Percentiles rank a stretch among this genome's conserved stretches.
Conservation (phyloP, 2,888 invertebrate species). For the Phyllotreta cruciferae region DNA sequence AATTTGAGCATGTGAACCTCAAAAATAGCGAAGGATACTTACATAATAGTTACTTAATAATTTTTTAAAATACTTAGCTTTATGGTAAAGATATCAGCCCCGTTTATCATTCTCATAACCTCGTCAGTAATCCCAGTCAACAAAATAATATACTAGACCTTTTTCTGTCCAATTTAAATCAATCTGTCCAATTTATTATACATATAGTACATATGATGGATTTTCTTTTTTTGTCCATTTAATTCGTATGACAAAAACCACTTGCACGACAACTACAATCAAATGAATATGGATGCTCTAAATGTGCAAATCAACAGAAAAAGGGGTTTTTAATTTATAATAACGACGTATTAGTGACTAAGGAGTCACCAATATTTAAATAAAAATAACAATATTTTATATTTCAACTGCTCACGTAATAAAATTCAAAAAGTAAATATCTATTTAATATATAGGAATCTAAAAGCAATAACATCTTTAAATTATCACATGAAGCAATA, state of each 20-base stretch:
- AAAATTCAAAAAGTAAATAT: not conserved
- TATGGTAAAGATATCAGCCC: conserved; percentile 12
- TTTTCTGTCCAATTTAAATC: conserved; percentile 53
- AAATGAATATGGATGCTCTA: conserved; percentile 23
- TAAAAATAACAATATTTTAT: conserved; percentile 3
- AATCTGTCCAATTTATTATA: conserved; percentile 53
- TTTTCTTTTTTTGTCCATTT: conserved; percentile 31
- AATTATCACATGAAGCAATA: conserved; percentile 11
- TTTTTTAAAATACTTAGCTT: not conserved
- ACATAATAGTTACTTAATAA: too few relatives aligned
- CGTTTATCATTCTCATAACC: conserved; percentile 31
- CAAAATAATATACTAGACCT: conserved; percentile 52
- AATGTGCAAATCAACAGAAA: conserved; percentile 28
- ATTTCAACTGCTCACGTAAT: too few relatives aligned
- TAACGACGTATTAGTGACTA: conserved; percentile 11
- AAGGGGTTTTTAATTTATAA: conserved; percentile 24
- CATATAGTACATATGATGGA: conserved; percentile 37
- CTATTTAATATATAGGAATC: not conserved
- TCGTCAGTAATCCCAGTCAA: conserved; percentile 35
- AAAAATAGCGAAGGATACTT: too few relatives aligned
- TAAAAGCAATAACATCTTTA: conserved; percentile 12
- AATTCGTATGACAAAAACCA: conserved; percentile 36
- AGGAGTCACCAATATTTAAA: conserved; percentile 8
- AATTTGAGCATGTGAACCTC: too few relatives aligned
- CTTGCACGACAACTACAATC: conserved; percentile 27